Conservation (phyloP, 2,888 invertebrate genomes). For the Mamestra brassicae region DNA sequence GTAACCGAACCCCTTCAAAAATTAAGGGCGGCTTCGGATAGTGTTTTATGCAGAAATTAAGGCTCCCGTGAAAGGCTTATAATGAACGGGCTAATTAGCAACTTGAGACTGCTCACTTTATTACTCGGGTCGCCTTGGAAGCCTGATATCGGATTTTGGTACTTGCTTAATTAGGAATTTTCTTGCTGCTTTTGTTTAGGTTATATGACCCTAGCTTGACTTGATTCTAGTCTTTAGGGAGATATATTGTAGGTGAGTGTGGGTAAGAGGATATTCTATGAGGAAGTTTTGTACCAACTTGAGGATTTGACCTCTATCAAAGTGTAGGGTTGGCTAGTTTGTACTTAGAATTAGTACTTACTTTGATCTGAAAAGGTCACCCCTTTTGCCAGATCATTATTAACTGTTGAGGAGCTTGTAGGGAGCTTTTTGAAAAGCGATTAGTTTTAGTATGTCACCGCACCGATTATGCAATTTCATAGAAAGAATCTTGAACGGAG, state of each 20-base stretch:
- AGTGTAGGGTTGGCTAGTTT: not conserved
- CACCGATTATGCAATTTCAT: no score
- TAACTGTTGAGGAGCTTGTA: not conserved
- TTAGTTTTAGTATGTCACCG: no score
- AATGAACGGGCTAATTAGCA: slow-evolving; percentile 90
- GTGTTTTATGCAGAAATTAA: slow-evolving; percentile 89
- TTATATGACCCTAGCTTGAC: slow-evolving; percentile 53
- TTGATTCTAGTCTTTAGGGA: slow-evolving; percentile 47
- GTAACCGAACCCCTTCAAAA: slow-evolving; percentile 87
- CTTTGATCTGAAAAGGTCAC: not conserved
- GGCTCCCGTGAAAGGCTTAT: slow-evolving; percentile 88
- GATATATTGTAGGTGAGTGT: slow-evolving; percentile 27
- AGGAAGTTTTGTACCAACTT: not conserved
- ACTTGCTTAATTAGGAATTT: slow-evolving; percentile 88
- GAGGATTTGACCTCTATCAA: slow-evolving; percentile 1
- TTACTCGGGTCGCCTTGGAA: slow-evolving; percentile 85
- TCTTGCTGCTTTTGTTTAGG: slow-evolving; percentile 77
- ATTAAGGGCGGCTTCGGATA: slow-evolving; percentile 79
- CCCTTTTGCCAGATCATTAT: not conserved
- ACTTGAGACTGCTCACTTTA: slow-evolving; percentile 88
- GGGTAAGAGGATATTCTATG: slow-evolving; percentile 4
- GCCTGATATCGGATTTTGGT: slow-evolving; percentile 89
- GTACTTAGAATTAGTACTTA: not conserved
- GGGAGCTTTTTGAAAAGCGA: no score
- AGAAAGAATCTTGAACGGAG: not conserved